Evolutionary conservation across 2,113 vertebrate genomes (phyloP).

Genomic region (Lepisosteus oculatus): DNA sequence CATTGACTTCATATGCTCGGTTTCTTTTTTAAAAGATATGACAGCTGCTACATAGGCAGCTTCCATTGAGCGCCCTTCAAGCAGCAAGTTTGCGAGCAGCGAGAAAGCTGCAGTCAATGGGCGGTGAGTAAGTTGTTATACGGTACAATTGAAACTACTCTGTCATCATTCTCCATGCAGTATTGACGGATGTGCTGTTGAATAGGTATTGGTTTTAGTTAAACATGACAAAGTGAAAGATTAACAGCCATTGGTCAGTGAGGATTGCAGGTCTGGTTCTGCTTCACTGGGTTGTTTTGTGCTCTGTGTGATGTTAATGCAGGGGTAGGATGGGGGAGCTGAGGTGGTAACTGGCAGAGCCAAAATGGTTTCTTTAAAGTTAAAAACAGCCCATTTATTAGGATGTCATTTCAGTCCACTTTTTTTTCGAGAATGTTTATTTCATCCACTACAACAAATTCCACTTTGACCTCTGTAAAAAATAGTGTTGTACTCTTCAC

Average conservation of each 20-base stretch:
- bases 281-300: slow-evolving; percentile 34
- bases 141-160: slow-evolving; percentile 57
- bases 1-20: slow-evolving; percentile 18
- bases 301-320: slow-evolving; percentile 34
- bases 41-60: slow-evolving; percentile 23
- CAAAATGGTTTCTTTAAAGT: slow-evolving; percentile 36
- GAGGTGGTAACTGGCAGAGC: slow-evolving; percentile 31
- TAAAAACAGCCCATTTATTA: slow-evolving; percentile 32
- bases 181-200: slow-evolving; percentile 65
- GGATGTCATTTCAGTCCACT: slow-evolving; percentile 26
- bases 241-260: slow-evolving; percentile 51
- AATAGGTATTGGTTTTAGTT: slow-evolving; percentile 69
- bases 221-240: slow-evolving; percentile 63
- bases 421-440: slow-evolving; percentile 4
- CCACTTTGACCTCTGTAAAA: no score
- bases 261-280: slow-evolving; percentile 40
- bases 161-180: slow-evolving; percentile 50
- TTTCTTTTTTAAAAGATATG: slow-evolving; percentile 21
- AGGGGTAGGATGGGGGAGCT: slow-evolving; percentile 27
- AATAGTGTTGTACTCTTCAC: no score
- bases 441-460: no score
- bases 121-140: slow-evolving; percentile 64
- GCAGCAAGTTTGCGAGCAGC: slow-evolving; percentile 17
- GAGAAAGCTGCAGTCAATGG: slow-evolving; percentile 28
- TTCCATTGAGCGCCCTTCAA: slow-evolving; percentile 34